Conservation (phyloP, 2,113 vertebrate species). For the Struthio camelus region DNA sequence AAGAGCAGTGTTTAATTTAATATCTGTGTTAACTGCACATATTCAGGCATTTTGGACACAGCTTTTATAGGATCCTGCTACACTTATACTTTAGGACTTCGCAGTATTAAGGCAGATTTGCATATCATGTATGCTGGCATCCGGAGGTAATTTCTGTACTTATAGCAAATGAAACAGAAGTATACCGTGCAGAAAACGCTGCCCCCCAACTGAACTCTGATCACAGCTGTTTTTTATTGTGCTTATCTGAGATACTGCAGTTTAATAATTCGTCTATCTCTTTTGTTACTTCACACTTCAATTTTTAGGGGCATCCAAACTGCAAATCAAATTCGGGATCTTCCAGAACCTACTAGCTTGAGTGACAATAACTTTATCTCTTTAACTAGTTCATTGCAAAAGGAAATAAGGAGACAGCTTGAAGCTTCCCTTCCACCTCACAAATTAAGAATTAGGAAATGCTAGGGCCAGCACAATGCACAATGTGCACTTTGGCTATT, state of each 20-base stretch:
- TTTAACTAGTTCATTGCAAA: not conserved
- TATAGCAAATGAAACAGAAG: not conserved
- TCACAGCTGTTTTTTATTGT: not conserved
- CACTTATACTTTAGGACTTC: not conserved
- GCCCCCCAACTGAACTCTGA: not conserved
- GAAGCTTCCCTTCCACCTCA: not conserved
- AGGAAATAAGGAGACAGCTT: not conserved
- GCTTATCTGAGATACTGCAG: not conserved
- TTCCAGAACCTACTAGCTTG: not conserved
- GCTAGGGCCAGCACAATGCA: not conserved
- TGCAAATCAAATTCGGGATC: not conserved
- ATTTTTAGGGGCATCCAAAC: not conserved
- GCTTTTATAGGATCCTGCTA: not conserved
- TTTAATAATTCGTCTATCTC: not conserved
- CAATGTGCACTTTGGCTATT: not conserved
- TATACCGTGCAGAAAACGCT: not conserved
- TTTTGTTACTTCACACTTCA: not conserved
- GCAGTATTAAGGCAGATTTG: constrained; percentile 9
- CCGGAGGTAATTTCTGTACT: not conserved
- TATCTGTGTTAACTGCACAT: constrained; percentile 42
- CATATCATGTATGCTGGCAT: not conserved
- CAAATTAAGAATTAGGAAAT: not conserved
- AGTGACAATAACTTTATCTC: not conserved
- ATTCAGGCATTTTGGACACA: constrained; percentile 24
- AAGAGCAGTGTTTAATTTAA: constrained; percentile 29